Conservation (phyloP, 2,113 vertebrate genomes). For the Dissostichus mawsoni region DNA sequence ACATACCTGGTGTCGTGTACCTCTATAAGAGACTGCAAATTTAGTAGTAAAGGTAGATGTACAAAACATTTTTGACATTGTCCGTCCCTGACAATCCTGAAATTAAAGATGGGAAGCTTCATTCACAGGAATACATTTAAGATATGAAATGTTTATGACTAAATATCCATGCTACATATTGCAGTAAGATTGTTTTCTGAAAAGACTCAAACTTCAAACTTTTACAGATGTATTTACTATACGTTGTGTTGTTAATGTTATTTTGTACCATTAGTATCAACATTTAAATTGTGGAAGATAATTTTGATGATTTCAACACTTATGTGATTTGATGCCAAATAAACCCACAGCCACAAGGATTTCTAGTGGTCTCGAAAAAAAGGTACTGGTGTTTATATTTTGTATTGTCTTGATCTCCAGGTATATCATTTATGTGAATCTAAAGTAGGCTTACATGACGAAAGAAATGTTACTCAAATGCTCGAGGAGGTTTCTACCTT, state of each 20-base stretch:
- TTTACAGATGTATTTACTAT: background rate
- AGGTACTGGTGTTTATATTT: background rate
- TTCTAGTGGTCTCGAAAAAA: background rate
- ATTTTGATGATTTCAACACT: background rate
- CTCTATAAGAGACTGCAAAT: constrained; percentile 82
- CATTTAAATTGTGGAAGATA: background rate
- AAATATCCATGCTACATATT: background rate
- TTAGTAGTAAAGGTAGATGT: background rate
- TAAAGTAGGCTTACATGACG: too few species aligned
- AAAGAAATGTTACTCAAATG: background rate
- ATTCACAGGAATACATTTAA: background rate
- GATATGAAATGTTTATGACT: background rate
- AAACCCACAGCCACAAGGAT: background rate
- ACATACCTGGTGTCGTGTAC: constrained; percentile 89
- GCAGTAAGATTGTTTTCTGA: background rate
- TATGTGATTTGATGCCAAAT: background rate
- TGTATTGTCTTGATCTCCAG: background rate
- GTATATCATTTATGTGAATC: background rate
- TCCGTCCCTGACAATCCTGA: background rate
- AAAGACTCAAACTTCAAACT: background rate
- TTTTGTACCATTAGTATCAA: background rate
- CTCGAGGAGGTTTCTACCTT: background rate
- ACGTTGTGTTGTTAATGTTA: too few species aligned
- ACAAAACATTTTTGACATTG: background rate
- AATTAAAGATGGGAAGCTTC: background rate